Base-by-base conservation (phyloP, 2,113 vertebrate genomes). In the Cynoglossus semilaevis region DNA sequence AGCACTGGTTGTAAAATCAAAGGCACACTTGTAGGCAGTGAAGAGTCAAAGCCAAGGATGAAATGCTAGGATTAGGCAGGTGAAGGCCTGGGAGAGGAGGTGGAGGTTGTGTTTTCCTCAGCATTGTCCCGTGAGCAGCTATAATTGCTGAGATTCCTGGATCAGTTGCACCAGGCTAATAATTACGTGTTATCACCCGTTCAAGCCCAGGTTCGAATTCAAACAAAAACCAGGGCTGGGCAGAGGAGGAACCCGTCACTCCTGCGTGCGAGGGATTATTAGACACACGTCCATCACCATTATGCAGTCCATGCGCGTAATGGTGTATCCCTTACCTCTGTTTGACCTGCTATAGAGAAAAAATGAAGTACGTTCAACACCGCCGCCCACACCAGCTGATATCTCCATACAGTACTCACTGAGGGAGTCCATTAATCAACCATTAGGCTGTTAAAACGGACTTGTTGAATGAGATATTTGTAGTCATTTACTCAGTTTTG, bases 1-100 rank as follows among this genome's bases (percentile, higher is more conserved):
- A 80, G 82, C 83, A 74, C 79, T 66, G 68, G 70, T 71, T 81
- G 73, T 75, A 69, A 72, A 85, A 84, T 79, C 80, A 87, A 87
- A 87, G 74, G 71, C 52, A 46, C 58, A 66, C 79, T 81, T 82
- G 80, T 85, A 73, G 67, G 62, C 51, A 72, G 64, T 74, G 79
- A 88, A 82, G 74, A 74, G 56, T 38, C n/a, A 66, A 74, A 81
- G 79, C 72, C 74, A 70, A 46, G 70, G 67, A 82, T 85, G 70
- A 80, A 76, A 76, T 66, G 75, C 67, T 46, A 50, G 80, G 80
- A 85, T 86, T 88, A 85, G 42, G 65, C 73, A 83, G 79, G 81
- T 85, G 72, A 80, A 59, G 63, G 58, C 61, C n/a, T 74, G 19
- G 62, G 62, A 41, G 69, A 69, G 74, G 70, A 76, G 73, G 72